Evolutionary conservation across 2,113 vertebrate species (phyloP).

Genomic region (Eira barbara): DNA sequence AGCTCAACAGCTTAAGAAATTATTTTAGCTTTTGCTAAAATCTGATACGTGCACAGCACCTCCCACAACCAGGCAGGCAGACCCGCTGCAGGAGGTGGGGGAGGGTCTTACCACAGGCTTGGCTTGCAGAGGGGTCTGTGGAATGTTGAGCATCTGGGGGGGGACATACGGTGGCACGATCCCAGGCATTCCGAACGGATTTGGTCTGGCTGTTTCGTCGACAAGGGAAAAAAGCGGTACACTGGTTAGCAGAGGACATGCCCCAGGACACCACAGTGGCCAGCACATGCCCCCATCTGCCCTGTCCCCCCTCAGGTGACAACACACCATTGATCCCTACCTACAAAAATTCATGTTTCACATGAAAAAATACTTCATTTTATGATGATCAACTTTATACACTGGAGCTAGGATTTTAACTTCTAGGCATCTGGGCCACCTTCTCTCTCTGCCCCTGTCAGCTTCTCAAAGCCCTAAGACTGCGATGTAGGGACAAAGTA

Average conservation of each 20-base stretch:
- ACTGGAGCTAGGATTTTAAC: not conserved
- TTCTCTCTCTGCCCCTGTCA: not conserved
- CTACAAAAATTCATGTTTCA: not conserved
- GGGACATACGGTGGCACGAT: constrained; percentile 87
- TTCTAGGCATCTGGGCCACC: not conserved
- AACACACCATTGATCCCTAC: not conserved
- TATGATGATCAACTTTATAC: not conserved
- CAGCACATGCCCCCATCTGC: not conserved
- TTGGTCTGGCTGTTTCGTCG: constrained; percentile 88
- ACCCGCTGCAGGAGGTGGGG: not conserved
- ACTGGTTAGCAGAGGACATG: not conserved
- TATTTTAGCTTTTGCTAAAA: not conserved
- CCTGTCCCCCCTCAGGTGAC: not conserved
- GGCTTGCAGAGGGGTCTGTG: constrained; percentile 88
- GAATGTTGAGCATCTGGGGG: constrained; percentile 93
- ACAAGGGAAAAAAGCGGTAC: not conserved
- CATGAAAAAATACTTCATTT: not conserved
- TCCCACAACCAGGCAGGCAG: not conserved
- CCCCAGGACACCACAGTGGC: not conserved
- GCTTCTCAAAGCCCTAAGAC: not conserved
- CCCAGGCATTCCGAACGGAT: constrained; percentile 90
- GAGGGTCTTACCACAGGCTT: constrained; percentile 87
- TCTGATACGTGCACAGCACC: not conserved
- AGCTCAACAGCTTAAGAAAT: not conserved
- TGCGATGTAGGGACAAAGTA: not conserved